phyloP scores from a whole-genome alignment of 1,140 invertebrate species.

The Drosophila repleta region DNA sequence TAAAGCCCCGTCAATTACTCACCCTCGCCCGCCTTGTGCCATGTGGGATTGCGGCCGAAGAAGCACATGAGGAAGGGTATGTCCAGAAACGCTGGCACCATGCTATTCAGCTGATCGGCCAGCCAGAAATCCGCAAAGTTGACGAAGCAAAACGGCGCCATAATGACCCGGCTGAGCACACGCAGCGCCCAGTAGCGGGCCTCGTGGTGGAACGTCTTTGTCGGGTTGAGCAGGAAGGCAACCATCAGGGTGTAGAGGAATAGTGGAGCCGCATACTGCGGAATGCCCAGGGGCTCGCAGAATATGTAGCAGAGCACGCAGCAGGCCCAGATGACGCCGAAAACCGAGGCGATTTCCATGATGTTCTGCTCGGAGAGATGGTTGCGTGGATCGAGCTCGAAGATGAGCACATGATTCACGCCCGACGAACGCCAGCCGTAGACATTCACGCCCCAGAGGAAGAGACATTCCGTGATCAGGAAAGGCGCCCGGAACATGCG shows the following conservation, averaged over 20 bases:
- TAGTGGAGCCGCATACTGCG: conserved; percentile 91
- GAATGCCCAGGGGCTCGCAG: conserved; percentile 89
- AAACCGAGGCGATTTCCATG: conserved; percentile 93
- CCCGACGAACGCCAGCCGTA: conserved; percentile 95
- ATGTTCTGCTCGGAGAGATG: conserved; percentile 94
- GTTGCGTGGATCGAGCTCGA: conserved; percentile 95
- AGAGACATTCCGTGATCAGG: conserved; percentile 92
- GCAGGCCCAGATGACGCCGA: conserved; percentile 93
- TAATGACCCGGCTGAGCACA: conserved; percentile 89
- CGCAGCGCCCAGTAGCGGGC: conserved; percentile 88
- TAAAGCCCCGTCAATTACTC: conserved; percentile 46
- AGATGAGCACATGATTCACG: conserved; percentile 94
- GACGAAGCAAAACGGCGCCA: conserved; percentile 97
- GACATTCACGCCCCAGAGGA: conserved; percentile 94
- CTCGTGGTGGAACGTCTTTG: conserved; percentile 91
- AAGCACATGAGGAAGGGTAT: conserved; percentile 96
- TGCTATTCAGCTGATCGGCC: conserved; percentile 98
- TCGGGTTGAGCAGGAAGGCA: conserved; percentile 92
- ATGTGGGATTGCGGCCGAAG: conserved; percentile 89
- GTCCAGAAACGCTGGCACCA: conserved; percentile 95
- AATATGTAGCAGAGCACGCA: conserved; percentile 88
- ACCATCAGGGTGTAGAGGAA: conserved; percentile 89
- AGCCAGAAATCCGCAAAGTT: conserved; percentile 99
- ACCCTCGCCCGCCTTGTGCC: conserved; percentile 87
- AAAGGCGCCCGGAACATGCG: conserved; percentile 93